Percentiles rank a stretch among this genome's conserved stretches.
phyloP scores from a whole-genome alignment of 2,888 invertebrate genomes.

The Seira sanloemensis region DNA sequence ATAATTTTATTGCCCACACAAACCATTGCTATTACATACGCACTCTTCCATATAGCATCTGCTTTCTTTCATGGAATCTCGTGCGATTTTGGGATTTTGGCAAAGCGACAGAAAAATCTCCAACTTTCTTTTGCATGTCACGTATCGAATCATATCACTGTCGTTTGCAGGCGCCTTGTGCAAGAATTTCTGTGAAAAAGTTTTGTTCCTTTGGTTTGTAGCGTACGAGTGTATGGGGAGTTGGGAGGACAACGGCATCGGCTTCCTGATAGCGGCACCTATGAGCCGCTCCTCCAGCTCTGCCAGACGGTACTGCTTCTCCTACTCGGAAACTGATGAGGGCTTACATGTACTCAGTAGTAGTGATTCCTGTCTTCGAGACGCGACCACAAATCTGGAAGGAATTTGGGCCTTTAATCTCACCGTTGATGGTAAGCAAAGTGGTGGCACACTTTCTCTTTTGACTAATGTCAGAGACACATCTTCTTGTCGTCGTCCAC shows the following conservation, averaged over 20 bases:
- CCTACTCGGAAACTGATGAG: conserved; percentile 77
- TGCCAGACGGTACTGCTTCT: conserved; percentile 80
- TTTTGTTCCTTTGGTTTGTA: conserved; percentile 74
- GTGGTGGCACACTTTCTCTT: neutral
- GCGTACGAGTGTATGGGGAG: conserved; percentile 85
- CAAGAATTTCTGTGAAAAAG: too few species aligned
- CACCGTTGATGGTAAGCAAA: conserved; percentile 80
- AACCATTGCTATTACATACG: too few species aligned
- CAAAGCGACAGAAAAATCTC: too few species aligned
- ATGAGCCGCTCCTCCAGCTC: conserved; percentile 78
- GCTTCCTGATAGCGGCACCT: conserved; percentile 83
- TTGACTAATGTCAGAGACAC: conserved; percentile 49
- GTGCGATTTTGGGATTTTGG: too few species aligned
- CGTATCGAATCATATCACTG: too few species aligned
- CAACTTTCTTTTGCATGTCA: too few species aligned
- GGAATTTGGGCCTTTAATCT: conserved; percentile 83
- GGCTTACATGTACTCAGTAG: conserved; percentile 69
- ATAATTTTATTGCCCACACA: too few species aligned
- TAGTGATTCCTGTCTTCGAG: conserved; percentile 79
- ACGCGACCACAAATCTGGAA: conserved; percentile 78
- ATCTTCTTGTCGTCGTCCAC: conserved; percentile 64
- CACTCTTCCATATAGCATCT: too few species aligned
- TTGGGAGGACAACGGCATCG: conserved; percentile 82
- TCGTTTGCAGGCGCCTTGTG: too few species aligned
- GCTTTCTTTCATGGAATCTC: too few species aligned